Conservation (phyloP, 2,113 vertebrate genomes). For the Scomber japonicus region DNA sequence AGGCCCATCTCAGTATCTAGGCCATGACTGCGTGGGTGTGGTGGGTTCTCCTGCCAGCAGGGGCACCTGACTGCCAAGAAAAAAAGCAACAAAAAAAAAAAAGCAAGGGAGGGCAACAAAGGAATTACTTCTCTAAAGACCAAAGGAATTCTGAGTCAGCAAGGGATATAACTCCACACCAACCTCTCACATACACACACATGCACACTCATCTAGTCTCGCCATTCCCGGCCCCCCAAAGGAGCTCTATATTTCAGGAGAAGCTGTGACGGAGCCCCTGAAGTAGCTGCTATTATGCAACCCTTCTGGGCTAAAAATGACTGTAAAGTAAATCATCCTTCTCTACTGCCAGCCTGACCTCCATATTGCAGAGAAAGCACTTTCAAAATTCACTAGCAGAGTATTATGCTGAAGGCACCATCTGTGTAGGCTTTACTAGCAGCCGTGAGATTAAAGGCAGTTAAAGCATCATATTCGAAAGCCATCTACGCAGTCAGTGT, state of each 20-base stretch:
- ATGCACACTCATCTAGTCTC: slow-evolving; percentile 55
- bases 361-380: slow-evolving; percentile 76
- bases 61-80: slow-evolving; percentile 71
- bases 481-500: slow-evolving; percentile 29
- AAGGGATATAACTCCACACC: slow-evolving; percentile 50
- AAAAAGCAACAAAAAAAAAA: slow-evolving; percentile 31
- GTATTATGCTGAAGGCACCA: slow-evolving; percentile 74
- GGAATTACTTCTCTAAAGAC: slow-evolving; percentile 63
- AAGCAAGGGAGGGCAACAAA: slow-evolving; percentile 61
- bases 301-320: slow-evolving; percentile 75
- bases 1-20: slow-evolving; percentile 62
- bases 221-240: slow-evolving; percentile 32
- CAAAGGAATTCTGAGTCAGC: slow-evolving; percentile 80
- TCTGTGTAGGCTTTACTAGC: slow-evolving; percentile 77
- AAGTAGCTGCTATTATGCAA: slow-evolving; percentile 77
- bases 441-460: slow-evolving; percentile 75
- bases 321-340: slow-evolving; percentile 79
- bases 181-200: slow-evolving; percentile 11
- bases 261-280: slow-evolving; percentile 64
- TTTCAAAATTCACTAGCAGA: slow-evolving; percentile 70
- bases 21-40: slow-evolving; percentile 69
- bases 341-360: slow-evolving; percentile 73
- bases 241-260: slow-evolving; percentile 63
- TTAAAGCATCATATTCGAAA: slow-evolving; percentile 66
- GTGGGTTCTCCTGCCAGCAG: slow-evolving; percentile 69